Evolutionary conservation across 2,113 vertebrate species (phyloP).

Genomic region (Pitta sordida): DNA sequence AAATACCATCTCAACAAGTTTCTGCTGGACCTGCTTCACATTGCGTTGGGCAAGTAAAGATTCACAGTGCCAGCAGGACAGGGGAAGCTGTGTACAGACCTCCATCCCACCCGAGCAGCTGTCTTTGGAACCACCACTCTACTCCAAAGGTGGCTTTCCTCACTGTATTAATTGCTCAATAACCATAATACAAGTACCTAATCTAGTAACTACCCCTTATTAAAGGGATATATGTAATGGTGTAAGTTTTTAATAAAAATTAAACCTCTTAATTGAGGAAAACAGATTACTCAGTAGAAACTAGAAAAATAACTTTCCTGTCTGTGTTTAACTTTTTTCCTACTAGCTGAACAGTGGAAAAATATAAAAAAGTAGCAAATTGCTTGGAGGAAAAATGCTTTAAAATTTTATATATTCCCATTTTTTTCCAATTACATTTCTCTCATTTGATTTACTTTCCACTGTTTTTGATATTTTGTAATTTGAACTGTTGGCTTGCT

Average conservation of each 20-base stretch:
- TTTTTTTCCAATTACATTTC: not conserved
- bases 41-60: not conserved
- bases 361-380: not conserved
- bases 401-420: not conserved
- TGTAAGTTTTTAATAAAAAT: not conserved
- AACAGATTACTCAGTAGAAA: not conserved
- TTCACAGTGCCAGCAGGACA: not conserved
- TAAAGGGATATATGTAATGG: not conserved
- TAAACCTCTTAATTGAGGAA: not conserved
- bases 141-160: not conserved
- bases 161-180: not conserved
- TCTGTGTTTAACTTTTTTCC: not conserved
- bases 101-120: rapidly evolving
- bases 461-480: not conserved
- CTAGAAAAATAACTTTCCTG: not conserved
- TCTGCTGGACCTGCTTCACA: not conserved
- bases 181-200: not conserved
- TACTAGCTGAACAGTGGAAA: not conserved
- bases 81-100: rapidly evolving
- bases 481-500: not conserved
- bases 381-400: not conserved
- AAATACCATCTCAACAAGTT: not conserved
- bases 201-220: not conserved
- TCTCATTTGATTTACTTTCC: not conserved
- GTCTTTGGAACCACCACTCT: not conserved